Conservation (phyloP, 2,113 vertebrate genomes). For the Cephalopterus ornatus region DNA sequence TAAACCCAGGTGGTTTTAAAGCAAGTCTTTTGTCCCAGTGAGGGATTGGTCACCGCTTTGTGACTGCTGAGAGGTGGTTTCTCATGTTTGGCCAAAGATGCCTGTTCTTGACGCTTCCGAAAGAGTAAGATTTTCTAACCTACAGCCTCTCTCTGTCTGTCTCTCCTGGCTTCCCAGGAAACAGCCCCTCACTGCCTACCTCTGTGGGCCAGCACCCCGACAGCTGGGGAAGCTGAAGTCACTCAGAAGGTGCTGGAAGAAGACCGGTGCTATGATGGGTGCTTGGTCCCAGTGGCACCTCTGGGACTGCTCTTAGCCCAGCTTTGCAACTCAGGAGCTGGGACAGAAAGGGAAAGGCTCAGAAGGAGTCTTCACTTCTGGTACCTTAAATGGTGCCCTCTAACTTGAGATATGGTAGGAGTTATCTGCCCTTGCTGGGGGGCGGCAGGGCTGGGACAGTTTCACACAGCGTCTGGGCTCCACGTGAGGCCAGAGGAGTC, state of each 20-base stretch:
- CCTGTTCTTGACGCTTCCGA: neutral
- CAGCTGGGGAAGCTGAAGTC: neutral
- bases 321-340: neutral
- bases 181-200: neutral
- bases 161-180: neutral
- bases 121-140: neutral
- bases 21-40: neutral
- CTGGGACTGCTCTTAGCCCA: neutral
- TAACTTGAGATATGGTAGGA: neutral
- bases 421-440: neutral
- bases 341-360: neutral
- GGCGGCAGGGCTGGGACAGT: neutral
- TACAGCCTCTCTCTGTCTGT: neutral
- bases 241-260: neutral
- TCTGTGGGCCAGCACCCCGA: neutral
- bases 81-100: neutral
- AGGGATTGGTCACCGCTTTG: neutral
- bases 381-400: neutral
- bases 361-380: neutral
- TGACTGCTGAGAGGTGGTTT: neutral
- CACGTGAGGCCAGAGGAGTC: rapidly evolving
- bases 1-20: neutral
- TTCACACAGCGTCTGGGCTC: neutral
- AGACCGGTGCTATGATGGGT: rapidly evolving
- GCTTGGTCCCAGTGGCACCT: neutral